These are phyloP conservation scores for Chymomyza caudatula DNA, from an alignment of 2,888 invertebrate species.

Conservation along the genomic window DNA sequence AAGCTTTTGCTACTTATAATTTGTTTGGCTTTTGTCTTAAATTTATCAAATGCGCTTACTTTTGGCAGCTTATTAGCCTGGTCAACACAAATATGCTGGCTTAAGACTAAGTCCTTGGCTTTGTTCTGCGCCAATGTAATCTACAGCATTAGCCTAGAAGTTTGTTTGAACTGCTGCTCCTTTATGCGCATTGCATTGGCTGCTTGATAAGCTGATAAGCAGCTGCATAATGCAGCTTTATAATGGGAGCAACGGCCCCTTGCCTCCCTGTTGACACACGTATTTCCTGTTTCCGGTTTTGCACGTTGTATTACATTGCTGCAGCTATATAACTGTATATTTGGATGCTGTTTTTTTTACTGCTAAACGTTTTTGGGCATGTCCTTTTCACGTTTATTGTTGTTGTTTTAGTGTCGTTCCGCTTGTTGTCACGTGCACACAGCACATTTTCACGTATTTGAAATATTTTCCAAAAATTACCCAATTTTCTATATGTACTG, in stretches of 20 bases:
- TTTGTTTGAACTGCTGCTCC: not conserved
- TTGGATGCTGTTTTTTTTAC: conserved; percentile 40
- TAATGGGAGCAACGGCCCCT: too few species aligned
- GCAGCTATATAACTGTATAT: not conserved
- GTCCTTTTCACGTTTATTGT: conserved; percentile 23
- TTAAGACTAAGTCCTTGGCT: not conserved
- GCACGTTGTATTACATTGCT: not conserved
- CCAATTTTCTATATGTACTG: conserved; percentile 49
- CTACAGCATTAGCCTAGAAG: not conserved
- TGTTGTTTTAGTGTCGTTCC: conserved; percentile 35
- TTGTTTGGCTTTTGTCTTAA: conserved; percentile 65
- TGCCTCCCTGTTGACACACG: not conserved
- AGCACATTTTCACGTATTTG: conserved; percentile 66
- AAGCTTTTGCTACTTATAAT: conserved; percentile 47
- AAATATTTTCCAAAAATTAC: conserved; percentile 71
- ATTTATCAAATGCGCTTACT: conserved; percentile 70
- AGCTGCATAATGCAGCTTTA: not conserved
- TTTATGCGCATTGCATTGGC: not conserved
- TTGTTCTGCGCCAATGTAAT: not conserved
- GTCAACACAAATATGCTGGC: not conserved
- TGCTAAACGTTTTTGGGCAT: conserved; percentile 51
- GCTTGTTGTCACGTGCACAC: conserved; percentile 58
- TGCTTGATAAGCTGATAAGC: not conserved
- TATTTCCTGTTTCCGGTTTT: not conserved
- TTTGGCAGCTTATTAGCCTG: conserved; percentile 65